Evolutionary conservation across 2,888 invertebrate species (phyloP).

Genomic region (Notodonta ziczac): DNA sequence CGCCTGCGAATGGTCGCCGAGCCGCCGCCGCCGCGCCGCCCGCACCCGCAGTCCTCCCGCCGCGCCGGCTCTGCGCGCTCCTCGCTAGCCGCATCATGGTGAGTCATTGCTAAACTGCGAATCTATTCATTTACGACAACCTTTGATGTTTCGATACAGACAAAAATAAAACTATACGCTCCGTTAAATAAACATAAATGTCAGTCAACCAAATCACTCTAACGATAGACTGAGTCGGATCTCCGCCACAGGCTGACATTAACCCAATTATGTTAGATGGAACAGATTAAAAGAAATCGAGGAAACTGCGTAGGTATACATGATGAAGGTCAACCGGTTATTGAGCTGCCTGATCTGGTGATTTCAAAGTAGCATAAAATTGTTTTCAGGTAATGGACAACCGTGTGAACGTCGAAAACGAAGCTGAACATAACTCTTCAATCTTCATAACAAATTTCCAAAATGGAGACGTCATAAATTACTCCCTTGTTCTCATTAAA

Average conservation of each 20-base stretch:
- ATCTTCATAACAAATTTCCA: constrained; percentile 85
- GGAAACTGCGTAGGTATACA: constrained; percentile 42
- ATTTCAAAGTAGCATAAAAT: constrained; percentile 41
- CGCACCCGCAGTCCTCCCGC: constrained; percentile 78
- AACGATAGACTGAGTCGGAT: constrained; percentile 14
- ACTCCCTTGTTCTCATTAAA: constrained; percentile 86
- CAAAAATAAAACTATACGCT: constrained; percentile 52
- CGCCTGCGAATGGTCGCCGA: constrained; percentile 63
- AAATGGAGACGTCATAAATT: constrained; percentile 85
- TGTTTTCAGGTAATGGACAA: constrained; percentile 83
- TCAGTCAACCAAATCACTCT: constrained; percentile 26
- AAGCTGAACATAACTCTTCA: constrained; percentile 73
- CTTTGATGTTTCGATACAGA: constrained; percentile 55
- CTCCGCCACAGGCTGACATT: constrained; percentile 34
- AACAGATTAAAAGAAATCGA: constrained; percentile 51
- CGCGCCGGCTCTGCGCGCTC: constrained; percentile 79
- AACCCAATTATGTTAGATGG: constrained; percentile 58
- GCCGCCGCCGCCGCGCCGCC: constrained; percentile 65
- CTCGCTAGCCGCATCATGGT: constrained; percentile 81
- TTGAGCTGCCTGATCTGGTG: constrained; percentile 26
- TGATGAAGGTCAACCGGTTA: constrained; percentile 51
- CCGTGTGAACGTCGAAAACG: constrained; percentile 70
- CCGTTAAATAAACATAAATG: constrained; percentile 37
- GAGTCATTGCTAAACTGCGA: constrained; percentile 79
- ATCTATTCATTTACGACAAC: constrained; percentile 73